Conservation (phyloP, 2,888 invertebrate species). For the Nebria brevicollis region DNA sequence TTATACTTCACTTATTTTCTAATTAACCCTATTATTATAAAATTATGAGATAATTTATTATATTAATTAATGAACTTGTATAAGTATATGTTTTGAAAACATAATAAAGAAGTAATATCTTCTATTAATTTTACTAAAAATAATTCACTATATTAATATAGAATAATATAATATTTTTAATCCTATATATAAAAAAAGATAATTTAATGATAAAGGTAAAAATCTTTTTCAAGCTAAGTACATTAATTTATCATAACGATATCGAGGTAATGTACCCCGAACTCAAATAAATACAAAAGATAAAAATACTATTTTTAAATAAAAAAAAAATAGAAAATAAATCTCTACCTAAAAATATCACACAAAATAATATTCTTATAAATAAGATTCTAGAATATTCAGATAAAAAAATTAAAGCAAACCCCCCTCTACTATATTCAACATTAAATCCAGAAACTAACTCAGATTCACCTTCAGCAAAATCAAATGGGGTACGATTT, state of each 20-base stretch:
- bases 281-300: constrained; percentile 73
- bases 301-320: constrained; percentile 68
- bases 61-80: constrained; percentile 73
- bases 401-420: too few relatives aligned
- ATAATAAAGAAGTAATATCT: constrained; percentile 69
- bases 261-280: constrained; percentile 75
- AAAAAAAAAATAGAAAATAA: constrained; percentile 62
- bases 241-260: constrained; percentile 81
- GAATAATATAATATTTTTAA: constrained; percentile 64
- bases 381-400: constrained; percentile 66
- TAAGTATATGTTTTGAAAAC: constrained; percentile 77
- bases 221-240: constrained; percentile 73
- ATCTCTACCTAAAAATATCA: constrained; percentile 70
- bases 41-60: constrained; percentile 68
- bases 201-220: constrained; percentile 73
- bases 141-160: constrained; percentile 60
- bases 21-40: constrained; percentile 65
- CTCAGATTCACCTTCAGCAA: too few relatives aligned
- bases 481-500: too few relatives aligned
- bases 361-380: constrained; percentile 70
- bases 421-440: too few relatives aligned
- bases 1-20: constrained; percentile 71
- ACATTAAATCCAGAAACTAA: too few relatives aligned
- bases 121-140: constrained; percentile 69
- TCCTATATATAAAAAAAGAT: constrained; percentile 69